phyloP scores from a whole-genome alignment of 2,797 vertebrate genomes.

The Esox lucius region DNA sequence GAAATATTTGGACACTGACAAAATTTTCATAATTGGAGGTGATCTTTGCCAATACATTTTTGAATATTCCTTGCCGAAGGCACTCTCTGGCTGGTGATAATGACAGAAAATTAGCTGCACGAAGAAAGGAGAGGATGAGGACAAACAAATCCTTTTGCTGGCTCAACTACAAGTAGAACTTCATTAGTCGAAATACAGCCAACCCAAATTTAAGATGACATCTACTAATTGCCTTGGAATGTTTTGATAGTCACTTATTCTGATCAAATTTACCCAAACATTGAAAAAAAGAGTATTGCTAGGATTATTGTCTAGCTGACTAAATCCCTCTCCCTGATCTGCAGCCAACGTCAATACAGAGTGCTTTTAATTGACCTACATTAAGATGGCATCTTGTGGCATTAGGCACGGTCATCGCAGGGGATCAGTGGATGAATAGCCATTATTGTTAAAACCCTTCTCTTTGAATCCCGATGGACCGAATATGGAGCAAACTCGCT shows the following conservation, averaged over 20 bases:
- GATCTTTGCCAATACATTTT: no score
- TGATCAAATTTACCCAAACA: neutral
- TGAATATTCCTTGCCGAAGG: no score
- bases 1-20: no score
- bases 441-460: constrained; percentile 1
- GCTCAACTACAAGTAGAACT: neutral
- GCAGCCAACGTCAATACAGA: neutral
- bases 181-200: neutral
- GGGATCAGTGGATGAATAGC: neutral
- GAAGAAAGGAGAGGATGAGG: neutral
- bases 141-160: neutral
- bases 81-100: neutral
- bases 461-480: constrained; percentile 18
- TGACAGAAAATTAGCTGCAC: neutral
- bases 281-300: neutral
- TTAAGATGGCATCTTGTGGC: neutral
- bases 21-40: no score
- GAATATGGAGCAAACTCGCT: neutral
- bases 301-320: neutral
- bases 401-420: neutral
- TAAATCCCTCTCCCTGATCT: neutral
- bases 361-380: constrained; percentile 17
- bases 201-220: neutral
- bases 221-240: neutral
- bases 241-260: neutral